Base-by-base conservation (phyloP, 1,140 invertebrate genomes). In the Microvelia longipes region DNA sequence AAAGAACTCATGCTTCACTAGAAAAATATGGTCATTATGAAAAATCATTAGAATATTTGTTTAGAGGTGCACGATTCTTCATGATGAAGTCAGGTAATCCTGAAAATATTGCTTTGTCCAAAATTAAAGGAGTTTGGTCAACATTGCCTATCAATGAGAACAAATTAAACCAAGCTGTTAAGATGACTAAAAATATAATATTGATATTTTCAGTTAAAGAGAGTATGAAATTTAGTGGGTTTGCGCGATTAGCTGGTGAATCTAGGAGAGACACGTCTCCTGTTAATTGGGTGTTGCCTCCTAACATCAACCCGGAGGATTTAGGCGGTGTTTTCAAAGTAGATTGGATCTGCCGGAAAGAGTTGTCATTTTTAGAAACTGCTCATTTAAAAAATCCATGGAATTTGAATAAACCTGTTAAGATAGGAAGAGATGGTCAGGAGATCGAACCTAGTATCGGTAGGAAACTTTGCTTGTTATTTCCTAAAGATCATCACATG, bases 371-470 rank as follows among this genome's bases (percentile, higher is more conserved):
- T 75, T 90, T 88, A 70, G 90, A 90, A 72, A 97, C 94, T 1
- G 85, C 92, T 72, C 94, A 98, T 81, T 81, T 98, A 28, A 95
- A 95, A 76, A 98, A 98, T 84, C 89, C 93, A 2, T 98, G 95
- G 94, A 98, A 98, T 85, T 94, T 98, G 79, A 93, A 94, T 30
- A 98, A 98, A 81, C 94, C 95, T 68, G 95, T 98, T 0, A 98
- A 98, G 85, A 98, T 98, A 78, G 96, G 95, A 19, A 85, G 96
- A 75, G 96, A 98, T 85, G 96, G 96, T 24, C 96, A 98, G 85
- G 94, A 97, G 85, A 94, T 98, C 72, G 95, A 98, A 77, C 94
- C 94, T 15, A 87, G 90, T 77, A 93, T 97, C 71, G 96, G 92
- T 30, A 92, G 95, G 79, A 92, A 96, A 79, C 82, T 98, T 29